A percentile compares a stretch with the other conserved stretches of the same genome.
Conservation (phyloP, 2,888 invertebrate genomes). For the Rotaria sp. region DNA sequence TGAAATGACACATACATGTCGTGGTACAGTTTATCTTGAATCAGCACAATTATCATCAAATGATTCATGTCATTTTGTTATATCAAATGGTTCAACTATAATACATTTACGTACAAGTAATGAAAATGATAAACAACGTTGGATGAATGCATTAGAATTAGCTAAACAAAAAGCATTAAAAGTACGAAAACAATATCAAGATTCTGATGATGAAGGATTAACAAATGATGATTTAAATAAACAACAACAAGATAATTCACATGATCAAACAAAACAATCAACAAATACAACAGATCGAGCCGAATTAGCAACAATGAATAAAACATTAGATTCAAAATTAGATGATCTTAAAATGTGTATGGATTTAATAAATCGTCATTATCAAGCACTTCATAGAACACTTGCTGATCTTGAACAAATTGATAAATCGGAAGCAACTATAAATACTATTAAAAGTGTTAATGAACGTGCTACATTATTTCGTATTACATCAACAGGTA, state of each 20-base stretch:
- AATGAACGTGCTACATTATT: constrained; percentile 86
- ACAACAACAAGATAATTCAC: constrained; percentile 43
- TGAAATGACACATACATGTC: constrained; percentile 93
- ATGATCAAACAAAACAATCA: constrained; percentile 48
- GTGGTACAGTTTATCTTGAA: constrained; percentile 90
- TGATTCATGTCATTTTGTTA: constrained; percentile 85
- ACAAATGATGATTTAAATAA: constrained; percentile 22
- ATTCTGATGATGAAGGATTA: constrained; percentile 43
- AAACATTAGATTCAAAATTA: constrained; percentile 27
- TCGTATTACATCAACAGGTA: constrained; percentile 42
- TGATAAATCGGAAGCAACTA: neutral
- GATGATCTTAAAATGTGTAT: constrained; percentile 35
- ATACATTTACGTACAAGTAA: constrained; percentile 82
- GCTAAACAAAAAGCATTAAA: constrained; percentile 67
- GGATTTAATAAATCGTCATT: constrained; percentile 33
- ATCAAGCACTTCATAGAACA: constrained; percentile 19
- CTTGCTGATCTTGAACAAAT: constrained; percentile 32
- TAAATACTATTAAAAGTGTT: constrained; percentile 66
- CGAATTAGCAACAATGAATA: neutral
- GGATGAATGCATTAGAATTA: constrained; percentile 92
- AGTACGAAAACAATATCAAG: neutral
- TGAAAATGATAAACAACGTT: constrained; percentile 88
- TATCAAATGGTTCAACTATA: constrained; percentile 91
- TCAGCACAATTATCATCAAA: constrained; percentile 93
- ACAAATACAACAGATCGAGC: constrained; percentile 45